Evolutionary conservation across 2,113 vertebrate genomes (phyloP).

Genomic region (Nanger granti): DNA sequence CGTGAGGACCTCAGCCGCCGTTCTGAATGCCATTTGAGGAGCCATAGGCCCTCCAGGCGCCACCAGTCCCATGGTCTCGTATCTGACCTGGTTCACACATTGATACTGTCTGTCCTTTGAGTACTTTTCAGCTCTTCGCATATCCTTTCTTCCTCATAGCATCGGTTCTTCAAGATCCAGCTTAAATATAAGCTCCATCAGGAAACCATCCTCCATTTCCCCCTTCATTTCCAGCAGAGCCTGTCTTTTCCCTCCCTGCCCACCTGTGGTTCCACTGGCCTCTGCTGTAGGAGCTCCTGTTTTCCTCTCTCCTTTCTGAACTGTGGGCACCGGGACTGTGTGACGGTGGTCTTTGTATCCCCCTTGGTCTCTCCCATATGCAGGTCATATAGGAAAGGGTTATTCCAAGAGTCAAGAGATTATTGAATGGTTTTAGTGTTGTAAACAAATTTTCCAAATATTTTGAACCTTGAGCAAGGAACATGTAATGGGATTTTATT

Average conservation of each 20-base stretch:
- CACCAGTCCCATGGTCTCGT: not conserved
- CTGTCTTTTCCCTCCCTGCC: not conserved
- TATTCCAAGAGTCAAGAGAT: not conserved
- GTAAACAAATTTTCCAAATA: not conserved
- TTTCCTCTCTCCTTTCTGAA: not conserved
- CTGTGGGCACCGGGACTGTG: rapidly evolving
- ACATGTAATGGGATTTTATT: slow-evolving; percentile 36
- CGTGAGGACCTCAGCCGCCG: not conserved
- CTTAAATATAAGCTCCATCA: not conserved
- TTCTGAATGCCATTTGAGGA: not conserved
- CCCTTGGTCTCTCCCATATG: not conserved
- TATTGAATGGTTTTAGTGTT: not conserved
- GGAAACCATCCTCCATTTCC: not conserved
- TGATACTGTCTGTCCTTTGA: not conserved
- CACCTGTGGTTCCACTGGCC: too few relatives aligned
- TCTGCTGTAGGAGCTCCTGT: not conserved
- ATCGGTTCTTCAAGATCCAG: not conserved
- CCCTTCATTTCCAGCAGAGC: not conserved
- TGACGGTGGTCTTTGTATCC: not conserved
- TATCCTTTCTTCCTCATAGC: not conserved
- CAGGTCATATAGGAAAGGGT: not conserved
- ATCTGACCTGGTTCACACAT: not conserved
- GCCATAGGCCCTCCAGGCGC: not conserved
- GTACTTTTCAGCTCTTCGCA: not conserved
- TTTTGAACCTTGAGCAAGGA: slow-evolving; percentile 23